Evolutionary conservation across 92 coral and sea anemone genomes (phyloP).

Genomic region (Siderastrea radians): DNA sequence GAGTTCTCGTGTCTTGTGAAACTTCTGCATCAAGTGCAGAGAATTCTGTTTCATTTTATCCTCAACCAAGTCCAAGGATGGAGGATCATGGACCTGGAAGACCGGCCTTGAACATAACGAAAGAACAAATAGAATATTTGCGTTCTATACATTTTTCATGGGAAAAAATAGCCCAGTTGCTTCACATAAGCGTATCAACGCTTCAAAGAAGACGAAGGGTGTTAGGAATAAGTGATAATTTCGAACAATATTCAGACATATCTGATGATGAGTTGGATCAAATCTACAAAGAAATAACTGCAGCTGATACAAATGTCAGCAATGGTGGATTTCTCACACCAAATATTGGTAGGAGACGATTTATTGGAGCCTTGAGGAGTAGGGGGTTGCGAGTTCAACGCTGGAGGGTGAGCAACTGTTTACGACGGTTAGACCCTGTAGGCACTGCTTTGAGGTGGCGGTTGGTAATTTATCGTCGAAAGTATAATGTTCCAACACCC

Average conservation of each 20-base stretch:
- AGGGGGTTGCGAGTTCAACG: not conserved
- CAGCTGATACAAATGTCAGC: no score
- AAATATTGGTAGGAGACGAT: not conserved
- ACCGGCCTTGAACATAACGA: slow-evolving; percentile 39
- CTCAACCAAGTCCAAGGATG: slow-evolving; percentile 28
- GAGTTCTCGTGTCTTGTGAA: slow-evolving; percentile 26
- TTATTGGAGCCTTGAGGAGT: not conserved
- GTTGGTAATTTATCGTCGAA: slow-evolving; percentile 59
- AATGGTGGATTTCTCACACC: not conserved
- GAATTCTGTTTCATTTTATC: slow-evolving; percentile 47
- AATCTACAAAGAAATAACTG: no score
- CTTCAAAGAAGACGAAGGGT: slow-evolving; percentile 46
- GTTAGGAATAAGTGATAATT: slow-evolving; percentile 45
- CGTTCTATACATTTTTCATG: slow-evolving; percentile 71
- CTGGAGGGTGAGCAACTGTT: not conserved
- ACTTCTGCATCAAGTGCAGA: slow-evolving; percentile 18
- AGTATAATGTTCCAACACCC: slow-evolving; percentile 78
- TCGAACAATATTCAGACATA: slow-evolving; percentile 56
- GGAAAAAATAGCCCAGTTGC: slow-evolving; percentile 65
- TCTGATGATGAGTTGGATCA: not conserved
- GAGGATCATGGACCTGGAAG: slow-evolving; percentile 53
- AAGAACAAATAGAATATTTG: slow-evolving; percentile 68
- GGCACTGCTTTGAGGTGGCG: slow-evolving; percentile 72
- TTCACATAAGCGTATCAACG: slow-evolving; percentile 60
- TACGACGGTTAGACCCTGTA: not conserved